phyloP scores from a whole-genome alignment of 2,888 invertebrate species.

The Machimus atricapillus region DNA sequence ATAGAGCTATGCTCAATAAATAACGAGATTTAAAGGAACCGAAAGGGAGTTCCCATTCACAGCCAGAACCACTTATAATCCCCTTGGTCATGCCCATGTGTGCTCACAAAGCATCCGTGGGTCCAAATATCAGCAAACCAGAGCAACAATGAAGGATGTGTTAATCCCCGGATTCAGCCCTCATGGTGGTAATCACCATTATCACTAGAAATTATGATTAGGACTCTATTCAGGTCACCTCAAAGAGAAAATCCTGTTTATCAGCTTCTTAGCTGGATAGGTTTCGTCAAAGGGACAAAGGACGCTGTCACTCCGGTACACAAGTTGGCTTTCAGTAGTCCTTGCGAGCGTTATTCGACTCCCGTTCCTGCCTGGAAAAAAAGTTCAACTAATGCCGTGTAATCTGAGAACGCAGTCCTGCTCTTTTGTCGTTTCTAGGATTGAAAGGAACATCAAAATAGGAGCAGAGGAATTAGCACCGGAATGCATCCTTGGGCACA shows the following conservation, averaged over 20 bases:
- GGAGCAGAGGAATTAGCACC: conserved; percentile 12
- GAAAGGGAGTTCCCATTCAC: conserved; percentile 1
- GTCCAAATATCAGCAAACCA: conserved; percentile 37
- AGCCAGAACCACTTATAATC: conserved; percentile 25
- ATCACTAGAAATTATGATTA: conserved; percentile 42
- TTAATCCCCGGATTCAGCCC: conserved; percentile 28
- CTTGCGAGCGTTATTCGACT: conserved; percentile 28
- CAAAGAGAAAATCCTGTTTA: conserved; percentile 39
- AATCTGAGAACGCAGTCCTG: conserved; percentile 38
- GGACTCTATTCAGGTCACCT: conserved; percentile 35
- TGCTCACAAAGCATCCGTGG: background rate
- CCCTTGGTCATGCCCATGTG: conserved; percentile 36
- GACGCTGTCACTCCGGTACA: conserved; percentile 7
- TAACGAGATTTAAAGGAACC: conserved; percentile 31
- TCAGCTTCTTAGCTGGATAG: conserved; percentile 36
- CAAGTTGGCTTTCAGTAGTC: conserved; percentile 3
- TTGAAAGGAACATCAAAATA: conserved; percentile 17
- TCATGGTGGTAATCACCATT: conserved; percentile 40
- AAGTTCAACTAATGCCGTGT: conserved; percentile 39
- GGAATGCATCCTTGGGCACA: conserved; percentile 24
- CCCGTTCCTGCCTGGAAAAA: background rate
- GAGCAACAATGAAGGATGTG: conserved; percentile 37
- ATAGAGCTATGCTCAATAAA: conserved; percentile 14
- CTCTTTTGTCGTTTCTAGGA: conserved; percentile 27
- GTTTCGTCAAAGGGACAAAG: conserved; percentile 18